A percentile compares a stretch with the other conserved stretches of the same genome.
Conservation (phyloP, 1,140 invertebrate species). For the Hyposmocoma kahamanoa region DNA sequence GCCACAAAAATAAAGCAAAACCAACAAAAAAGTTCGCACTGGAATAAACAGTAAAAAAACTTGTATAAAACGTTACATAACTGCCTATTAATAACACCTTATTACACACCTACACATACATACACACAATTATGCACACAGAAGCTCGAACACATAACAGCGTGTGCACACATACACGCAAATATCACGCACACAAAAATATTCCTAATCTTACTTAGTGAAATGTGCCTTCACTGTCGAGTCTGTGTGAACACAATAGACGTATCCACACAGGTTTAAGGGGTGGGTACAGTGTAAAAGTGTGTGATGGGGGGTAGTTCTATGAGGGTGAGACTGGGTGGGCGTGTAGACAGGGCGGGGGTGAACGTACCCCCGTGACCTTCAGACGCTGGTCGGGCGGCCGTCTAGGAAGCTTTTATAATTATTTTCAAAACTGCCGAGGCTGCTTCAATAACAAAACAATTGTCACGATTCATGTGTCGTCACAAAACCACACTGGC, state of each 20-base stretch:
- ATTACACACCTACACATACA: background rate
- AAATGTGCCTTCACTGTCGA: no score
- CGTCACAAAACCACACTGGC: no score
- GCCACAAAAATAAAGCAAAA: background rate
- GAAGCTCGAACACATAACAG: background rate
- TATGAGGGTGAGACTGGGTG: background rate
- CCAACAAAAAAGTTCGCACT: slow-evolving; percentile 1
- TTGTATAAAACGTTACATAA: slow-evolving; percentile 3
- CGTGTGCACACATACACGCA: background rate
- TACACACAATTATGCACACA: background rate
- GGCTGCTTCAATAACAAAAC: no score
- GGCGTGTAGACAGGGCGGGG: slow-evolving; percentile 11
- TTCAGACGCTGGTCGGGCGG: slow-evolving; percentile 52
- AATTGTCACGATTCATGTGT: no score
- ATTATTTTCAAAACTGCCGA: slow-evolving; percentile 11
- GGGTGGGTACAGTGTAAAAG: no score
- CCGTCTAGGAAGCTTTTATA: slow-evolving; percentile 42
- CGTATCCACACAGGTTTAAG: no score
- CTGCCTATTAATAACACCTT: slow-evolving; percentile 7
- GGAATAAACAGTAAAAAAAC: slow-evolving; percentile 8
- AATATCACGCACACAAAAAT: background rate
- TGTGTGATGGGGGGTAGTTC: no score
- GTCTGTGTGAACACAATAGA: no score
- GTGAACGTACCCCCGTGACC: slow-evolving; percentile 57
- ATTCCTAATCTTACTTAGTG: no score